Evolutionary conservation across 1,140 invertebrate species (phyloP), one percentile per base, ranked within the genome.

Genomic region (Philopotamus ludificatus): DNA sequence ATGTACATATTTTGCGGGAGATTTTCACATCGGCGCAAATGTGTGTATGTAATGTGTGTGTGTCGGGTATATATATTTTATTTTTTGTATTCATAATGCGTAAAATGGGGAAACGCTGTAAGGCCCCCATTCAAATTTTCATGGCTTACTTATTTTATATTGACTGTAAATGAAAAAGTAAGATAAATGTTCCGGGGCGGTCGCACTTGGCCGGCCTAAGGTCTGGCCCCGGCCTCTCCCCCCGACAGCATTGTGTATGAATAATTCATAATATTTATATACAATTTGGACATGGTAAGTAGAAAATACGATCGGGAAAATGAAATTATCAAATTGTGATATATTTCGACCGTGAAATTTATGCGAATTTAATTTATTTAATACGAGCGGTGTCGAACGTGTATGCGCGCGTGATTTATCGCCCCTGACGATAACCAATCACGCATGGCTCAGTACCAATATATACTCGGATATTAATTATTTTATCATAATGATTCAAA

Each of bases 111-210:
- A 34, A 34, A 34, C 28, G 28, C 12, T 34, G 28, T 34, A 34
- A 34, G 28, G 28, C 28, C 28, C n/a, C n/a, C 28, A 34, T 34
- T 34, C 28, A 34, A 34, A 34, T 34, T 34, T 34, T 34, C 28
- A 34, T 34, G 28, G 16, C 21, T 18, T 49, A 18, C 3, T 4
- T 49, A 34, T 3, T 49, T 49, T 49, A 18, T 21, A 21, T 49
- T 21, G 47, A 18, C 47, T 49, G 47, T 18, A 49, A 49, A 49
- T 49, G 47, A 15, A 21, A 49, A 49, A 49, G 47, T 49, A 49
- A 49, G 47, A 49, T 49, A 49, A 49, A 49, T 49, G 47, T 15
- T 15, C 47, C 15, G 4, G 4, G 28, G 28, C 28, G 28, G 28
- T 12, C 12, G 28, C 28, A 7, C 28, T 34, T 34, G 47, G 47